These are phyloP conservation scores for Alexandromys fortis DNA, from an alignment of 2,113 vertebrate species.

Conservation along the genomic window DNA sequence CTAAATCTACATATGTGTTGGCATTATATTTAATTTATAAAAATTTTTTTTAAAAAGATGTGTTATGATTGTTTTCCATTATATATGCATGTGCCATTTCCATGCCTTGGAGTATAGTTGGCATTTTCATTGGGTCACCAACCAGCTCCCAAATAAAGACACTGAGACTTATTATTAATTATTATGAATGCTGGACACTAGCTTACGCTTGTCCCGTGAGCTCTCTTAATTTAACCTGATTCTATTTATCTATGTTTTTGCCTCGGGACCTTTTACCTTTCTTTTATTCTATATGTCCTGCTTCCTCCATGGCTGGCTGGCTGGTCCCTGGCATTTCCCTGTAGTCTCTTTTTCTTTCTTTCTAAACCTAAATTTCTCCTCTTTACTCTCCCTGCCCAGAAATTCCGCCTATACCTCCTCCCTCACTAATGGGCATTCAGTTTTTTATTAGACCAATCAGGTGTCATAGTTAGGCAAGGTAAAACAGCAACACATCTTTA, in stretches of 20 bases:
- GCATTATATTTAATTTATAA: not conserved
- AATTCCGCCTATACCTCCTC: not conserved
- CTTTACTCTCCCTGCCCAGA: not conserved
- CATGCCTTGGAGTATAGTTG: not conserved
- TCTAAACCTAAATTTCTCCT: not conserved
- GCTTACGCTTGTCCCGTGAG: not conserved
- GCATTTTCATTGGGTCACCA: not conserved
- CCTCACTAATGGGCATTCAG: not conserved
- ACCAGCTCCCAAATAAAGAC: not conserved
- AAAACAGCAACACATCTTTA: not conserved
- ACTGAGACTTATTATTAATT: not conserved
- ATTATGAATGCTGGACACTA: not conserved
- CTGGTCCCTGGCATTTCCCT: not conserved
- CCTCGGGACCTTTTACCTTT: not conserved
- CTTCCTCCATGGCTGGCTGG: not conserved
- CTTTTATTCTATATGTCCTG: not conserved
- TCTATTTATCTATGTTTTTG: not conserved
- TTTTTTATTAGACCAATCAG: not conserved
- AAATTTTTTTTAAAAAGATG: not conserved
- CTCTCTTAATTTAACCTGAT: not conserved
- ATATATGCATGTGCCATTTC: not conserved
- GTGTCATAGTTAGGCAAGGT: not conserved
- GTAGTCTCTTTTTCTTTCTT: not conserved
- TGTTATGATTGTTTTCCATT: not conserved
- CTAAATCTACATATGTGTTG: conserved; percentile 28